Percentiles rank a stretch among this genome's conserved stretches.
These are phyloP conservation scores for Archips xylosteana DNA, from an alignment of 2,888 invertebrate species.

Conservation along the genomic window DNA sequence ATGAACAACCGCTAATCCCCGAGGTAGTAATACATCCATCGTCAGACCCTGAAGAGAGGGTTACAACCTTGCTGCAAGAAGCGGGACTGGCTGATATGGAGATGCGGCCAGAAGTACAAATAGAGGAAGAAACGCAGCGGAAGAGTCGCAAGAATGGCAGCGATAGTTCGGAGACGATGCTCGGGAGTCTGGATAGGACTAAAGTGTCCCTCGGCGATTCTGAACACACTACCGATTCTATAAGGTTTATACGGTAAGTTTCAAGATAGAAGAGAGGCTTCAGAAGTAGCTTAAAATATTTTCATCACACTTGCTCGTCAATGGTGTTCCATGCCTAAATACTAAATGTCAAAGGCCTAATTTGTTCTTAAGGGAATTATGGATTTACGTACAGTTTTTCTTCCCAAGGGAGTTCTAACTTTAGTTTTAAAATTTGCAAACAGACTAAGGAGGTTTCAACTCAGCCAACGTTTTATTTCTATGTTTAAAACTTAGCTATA, in stretches of 20 bases:
- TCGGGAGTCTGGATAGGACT: conserved; percentile 76
- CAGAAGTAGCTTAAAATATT: neutral
- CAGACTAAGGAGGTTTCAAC: no score
- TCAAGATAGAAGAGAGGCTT: neutral
- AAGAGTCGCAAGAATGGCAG: conserved; percentile 48
- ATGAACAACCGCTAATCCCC: conserved; percentile 26
- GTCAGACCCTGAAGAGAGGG: conserved; percentile 50
- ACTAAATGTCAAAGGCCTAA: no score
- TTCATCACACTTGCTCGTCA: no score
- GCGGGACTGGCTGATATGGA: conserved; percentile 64
- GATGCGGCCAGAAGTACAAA: conserved; percentile 2
- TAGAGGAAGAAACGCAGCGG: conserved; percentile 14
- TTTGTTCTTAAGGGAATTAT: no score
- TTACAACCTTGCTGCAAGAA: conserved; percentile 61
- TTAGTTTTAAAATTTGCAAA: no score
- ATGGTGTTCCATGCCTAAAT: no score
- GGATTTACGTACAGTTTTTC: no score
- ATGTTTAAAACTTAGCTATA: no score
- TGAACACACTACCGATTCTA: conserved; percentile 68
- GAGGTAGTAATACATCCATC: conserved; percentile 22
- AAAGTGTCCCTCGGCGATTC: conserved; percentile 77
- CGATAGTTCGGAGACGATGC: conserved; percentile 64
- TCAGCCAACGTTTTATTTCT: no score
- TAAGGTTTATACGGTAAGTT: conserved; percentile 66
- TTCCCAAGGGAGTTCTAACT: no score